A percentile compares a stretch with the other conserved stretches of the same genome.
phyloP scores from a whole-genome alignment of 2,797 vertebrate genomes.

The Sebastiscus tertius region DNA sequence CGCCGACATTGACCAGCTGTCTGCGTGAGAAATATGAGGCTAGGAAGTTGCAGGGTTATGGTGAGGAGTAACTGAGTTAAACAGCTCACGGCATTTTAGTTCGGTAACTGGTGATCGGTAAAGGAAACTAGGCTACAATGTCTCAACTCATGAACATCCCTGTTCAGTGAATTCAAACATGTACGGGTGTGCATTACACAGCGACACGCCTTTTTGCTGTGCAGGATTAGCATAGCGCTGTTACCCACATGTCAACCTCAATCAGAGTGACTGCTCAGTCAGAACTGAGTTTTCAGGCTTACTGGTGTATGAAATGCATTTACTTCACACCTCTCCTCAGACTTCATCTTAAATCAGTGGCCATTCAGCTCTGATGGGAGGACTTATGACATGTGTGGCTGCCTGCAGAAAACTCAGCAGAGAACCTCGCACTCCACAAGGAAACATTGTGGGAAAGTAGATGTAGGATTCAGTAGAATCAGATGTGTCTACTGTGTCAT shows the following conservation, averaged over 20 bases:
- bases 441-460: constrained; percentile 36
- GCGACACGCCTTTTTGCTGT: constrained; percentile 27
- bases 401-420: constrained; percentile 45
- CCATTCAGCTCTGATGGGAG: constrained; percentile 73
- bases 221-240: constrained; percentile 62
- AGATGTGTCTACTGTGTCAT: constrained; percentile 29
- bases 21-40: constrained; percentile 72
- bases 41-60: constrained; percentile 44
- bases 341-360: constrained; percentile 78
- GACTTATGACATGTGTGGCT: constrained; percentile 39
- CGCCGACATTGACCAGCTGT: constrained; percentile 75
- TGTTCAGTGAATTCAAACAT: constrained; percentile 43
- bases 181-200: constrained; percentile 17
- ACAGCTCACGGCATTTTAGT: constrained; percentile 25
- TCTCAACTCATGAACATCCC: constrained; percentile 32
- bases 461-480: constrained; percentile 30
- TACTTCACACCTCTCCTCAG: constrained; percentile 73
- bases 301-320: constrained; percentile 81
- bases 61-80: constrained; percentile 45
- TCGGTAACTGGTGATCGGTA: constrained; percentile 8
- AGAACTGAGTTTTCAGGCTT: constrained; percentile 74
- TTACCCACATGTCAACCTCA: constrained; percentile 66
- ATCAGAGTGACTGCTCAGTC: constrained; percentile 67
- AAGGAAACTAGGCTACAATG: neutral
- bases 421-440: constrained; percentile 23